Evolutionary conservation across 2,888 invertebrate species (phyloP).

Genomic region (Drosophila cognata): DNA sequence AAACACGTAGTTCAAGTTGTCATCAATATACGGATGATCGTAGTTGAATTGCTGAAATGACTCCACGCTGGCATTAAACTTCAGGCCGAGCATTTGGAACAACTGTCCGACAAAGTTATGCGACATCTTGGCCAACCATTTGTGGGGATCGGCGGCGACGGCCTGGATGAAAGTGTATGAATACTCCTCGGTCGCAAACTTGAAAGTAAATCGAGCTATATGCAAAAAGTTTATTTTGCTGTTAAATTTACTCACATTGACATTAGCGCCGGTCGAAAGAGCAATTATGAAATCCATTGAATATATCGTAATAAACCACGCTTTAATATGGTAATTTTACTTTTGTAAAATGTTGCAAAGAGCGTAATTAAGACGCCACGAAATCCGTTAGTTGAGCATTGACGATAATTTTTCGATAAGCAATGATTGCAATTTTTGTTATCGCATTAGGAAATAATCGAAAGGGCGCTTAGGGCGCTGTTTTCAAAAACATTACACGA

Average conservation of each 20-base stretch:
- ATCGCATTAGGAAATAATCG: slow-evolving; percentile 6
- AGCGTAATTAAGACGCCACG: neutral
- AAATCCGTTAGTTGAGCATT: slow-evolving; percentile 29
- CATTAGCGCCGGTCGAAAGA: slow-evolving; percentile 47
- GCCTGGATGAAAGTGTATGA: slow-evolving; percentile 30
- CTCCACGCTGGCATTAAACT: slow-evolving; percentile 42
- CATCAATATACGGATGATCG: slow-evolving; percentile 48
- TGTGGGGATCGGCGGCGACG: slow-evolving; percentile 33
- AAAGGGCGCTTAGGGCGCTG: neutral
- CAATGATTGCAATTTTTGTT: neutral
- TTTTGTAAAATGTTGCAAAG: neutral
- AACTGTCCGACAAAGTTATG: slow-evolving; percentile 64
- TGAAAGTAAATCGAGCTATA: neutral
- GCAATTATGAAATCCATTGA: slow-evolving; percentile 55
- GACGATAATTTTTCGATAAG: slow-evolving; percentile 16
- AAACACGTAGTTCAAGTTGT: slow-evolving; percentile 61
- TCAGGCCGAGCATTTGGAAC: slow-evolving; percentile 51
- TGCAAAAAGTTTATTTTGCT: neutral
- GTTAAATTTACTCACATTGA: slow-evolving; percentile 35
- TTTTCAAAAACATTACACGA: neutral
- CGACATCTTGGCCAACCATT: slow-evolving; percentile 52
- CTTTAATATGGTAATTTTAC: neutral
- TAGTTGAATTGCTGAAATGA: slow-evolving; percentile 24
- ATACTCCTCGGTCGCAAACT: slow-evolving; percentile 40
- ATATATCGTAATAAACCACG: too few relatives aligned